Base-by-base conservation (phyloP, 1,140 invertebrate genomes). In the Stegodyphus mimosarum region DNA sequence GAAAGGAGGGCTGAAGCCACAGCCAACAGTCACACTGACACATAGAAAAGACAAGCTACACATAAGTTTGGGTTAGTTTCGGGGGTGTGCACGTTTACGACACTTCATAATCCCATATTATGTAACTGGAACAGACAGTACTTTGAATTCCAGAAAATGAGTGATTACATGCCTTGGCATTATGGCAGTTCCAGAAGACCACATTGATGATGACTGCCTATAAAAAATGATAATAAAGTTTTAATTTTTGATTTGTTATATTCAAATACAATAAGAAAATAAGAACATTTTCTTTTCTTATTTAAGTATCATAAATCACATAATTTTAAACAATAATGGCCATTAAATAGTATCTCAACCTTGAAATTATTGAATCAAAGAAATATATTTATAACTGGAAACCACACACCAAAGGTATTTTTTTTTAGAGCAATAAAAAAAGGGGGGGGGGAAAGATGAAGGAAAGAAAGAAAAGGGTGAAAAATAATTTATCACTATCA, bases 41-140 rank as follows among this genome's bases (percentile, higher is more conserved):
- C 83, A 86, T 60, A 78, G 83, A 86, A 86, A 86, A 86, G 83
- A 86, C 83, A 86, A 86, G 83, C 83, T 77, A 64, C 75, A 63
- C 83, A 78, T 71, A 71, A 67, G 67, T 71, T 75, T 53, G 17
- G 66, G 48, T 76, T 81, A 81, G 70, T 81, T 70, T 84, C 71
- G 81, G 83, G 69, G 83, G 83, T 77, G 83, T 86, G 83, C 83
- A 86, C 83, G 49, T 83, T 72, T 71, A 53, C 53, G 55, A 13
- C 17, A 51, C 73, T 77, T 86, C 81, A 77, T 86, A 63, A 63
- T 52, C 53, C 66, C 18, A 49, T 84, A 76, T 84, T 86, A 86
- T 78, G 83, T 86, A 15, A 86, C 83, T 71, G 83, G 83, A 51
- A 86, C 75, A 17, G 83, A 86, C n/a, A 86, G 83, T 18, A 77